These are phyloP conservation scores for Caprella mutica DNA, from an alignment of 2,888 invertebrate genomes.

Conservation along the genomic window DNA sequence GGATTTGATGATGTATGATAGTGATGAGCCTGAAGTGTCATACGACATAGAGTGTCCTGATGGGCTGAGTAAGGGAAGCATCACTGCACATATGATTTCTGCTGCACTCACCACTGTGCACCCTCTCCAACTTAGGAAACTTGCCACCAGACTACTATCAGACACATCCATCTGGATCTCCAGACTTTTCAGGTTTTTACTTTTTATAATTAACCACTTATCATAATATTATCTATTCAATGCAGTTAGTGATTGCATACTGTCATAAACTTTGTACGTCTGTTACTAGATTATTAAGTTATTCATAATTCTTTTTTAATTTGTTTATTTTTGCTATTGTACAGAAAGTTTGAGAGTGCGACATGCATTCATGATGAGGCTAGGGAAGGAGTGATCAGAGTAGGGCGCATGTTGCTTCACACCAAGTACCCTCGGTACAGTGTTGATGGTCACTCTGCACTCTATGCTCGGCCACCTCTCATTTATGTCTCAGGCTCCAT, in stretches of 20 bases:
- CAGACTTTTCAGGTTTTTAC: constrained; percentile 70
- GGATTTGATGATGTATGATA: constrained; percentile 19
- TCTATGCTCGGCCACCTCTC: constrained; percentile 69
- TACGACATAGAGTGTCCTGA: constrained; percentile 21
- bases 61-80: constrained; percentile 19
- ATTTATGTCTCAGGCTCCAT: constrained; percentile 44
- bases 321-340: not conserved
- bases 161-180: constrained; percentile 81
- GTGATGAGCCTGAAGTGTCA: constrained; percentile 27
- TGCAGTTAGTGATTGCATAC: too few relatives aligned
- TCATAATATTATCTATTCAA: too few relatives aligned
- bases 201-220: too few relatives aligned
- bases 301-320: not conserved
- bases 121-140: constrained; percentile 60
- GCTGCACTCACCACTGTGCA: constrained; percentile 77
- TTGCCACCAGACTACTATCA: constrained; percentile 67
- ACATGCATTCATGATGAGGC: constrained; percentile 81
- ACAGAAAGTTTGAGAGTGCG: constrained; percentile 67
- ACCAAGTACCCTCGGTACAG: constrained; percentile 67
- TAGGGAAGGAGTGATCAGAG: constrained; percentile 69
- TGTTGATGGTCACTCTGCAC: constrained; percentile 70
- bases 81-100: constrained; percentile 70
- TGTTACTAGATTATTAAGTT: too few relatives aligned
- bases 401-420: constrained; percentile 66
- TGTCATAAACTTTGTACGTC: too few relatives aligned